These are phyloP conservation scores for Vimba vimba DNA, from an alignment of 2,113 vertebrate species.

Conservation along the genomic window DNA sequence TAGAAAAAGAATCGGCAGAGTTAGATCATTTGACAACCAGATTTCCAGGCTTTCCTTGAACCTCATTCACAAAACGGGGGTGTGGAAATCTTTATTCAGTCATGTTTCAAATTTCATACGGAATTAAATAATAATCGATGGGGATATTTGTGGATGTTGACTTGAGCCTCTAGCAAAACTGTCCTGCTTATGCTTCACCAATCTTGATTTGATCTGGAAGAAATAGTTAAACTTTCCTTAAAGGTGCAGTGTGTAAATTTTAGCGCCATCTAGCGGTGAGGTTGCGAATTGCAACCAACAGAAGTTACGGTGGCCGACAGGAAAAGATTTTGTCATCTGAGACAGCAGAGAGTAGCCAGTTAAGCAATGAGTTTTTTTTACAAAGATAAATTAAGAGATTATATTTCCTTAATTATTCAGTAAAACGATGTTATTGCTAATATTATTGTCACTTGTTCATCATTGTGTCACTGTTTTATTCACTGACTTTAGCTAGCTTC, in stretches of 20 bases:
- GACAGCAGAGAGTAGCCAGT: too few species aligned
- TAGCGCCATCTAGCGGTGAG: too few species aligned
- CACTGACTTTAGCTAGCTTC: too few species aligned
- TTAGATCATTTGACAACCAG: not conserved
- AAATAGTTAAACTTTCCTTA: not conserved
- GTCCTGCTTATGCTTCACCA: not conserved
- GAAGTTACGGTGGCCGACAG: too few species aligned
- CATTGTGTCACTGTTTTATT: too few species aligned
- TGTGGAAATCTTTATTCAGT: not conserved
- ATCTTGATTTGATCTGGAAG: conserved; percentile 19
- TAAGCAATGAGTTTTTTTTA: too few species aligned
- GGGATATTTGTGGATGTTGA: not conserved
- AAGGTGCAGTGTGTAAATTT: not conserved
- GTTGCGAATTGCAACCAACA: too few species aligned
- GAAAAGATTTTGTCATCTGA: too few species aligned
- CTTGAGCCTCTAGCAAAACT: not conserved
- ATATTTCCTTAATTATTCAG: too few species aligned
- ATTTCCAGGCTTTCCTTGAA: not conserved
- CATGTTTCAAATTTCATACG: not conserved
- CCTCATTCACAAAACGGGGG: not conserved
- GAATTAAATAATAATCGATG: not conserved
- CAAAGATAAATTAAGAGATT: too few species aligned
- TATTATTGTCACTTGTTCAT: too few species aligned
- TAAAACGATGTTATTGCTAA: too few species aligned
- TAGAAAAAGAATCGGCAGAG: not conserved